Percentiles rank a stretch among this genome's conserved stretches.
These are phyloP conservation scores for Drosophila hawaiiensis DNA, from an alignment of 2,888 invertebrate genomes.

Conservation along the genomic window DNA sequence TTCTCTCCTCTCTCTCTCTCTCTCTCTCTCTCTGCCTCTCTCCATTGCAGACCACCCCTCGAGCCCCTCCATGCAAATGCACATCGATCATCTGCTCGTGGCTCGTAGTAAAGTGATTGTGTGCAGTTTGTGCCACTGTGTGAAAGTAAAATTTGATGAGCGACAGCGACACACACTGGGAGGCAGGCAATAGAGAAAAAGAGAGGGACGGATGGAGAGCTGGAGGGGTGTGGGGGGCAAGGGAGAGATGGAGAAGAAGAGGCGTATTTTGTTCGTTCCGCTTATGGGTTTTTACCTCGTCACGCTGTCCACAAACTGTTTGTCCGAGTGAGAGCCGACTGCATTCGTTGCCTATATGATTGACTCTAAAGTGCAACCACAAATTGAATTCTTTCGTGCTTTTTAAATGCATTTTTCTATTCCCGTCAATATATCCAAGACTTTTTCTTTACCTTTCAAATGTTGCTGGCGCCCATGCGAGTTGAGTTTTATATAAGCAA, in stretches of 20 bases:
- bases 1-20: constrained; percentile 16
- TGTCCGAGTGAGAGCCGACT: constrained; percentile 59
- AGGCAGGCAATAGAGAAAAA: constrained; percentile 2
- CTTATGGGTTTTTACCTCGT: constrained; percentile 41
- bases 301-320: constrained; percentile 53
- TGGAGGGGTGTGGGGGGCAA: not conserved
- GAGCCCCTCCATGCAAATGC: constrained; percentile 65
- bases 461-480: not conserved
- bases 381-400: constrained; percentile 12
- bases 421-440: not conserved
- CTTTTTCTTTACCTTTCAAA: constrained; percentile 1
- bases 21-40: constrained; percentile 4
- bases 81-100: constrained; percentile 76
- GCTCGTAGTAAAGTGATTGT: constrained; percentile 60
- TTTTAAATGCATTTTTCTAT: constrained; percentile 1
- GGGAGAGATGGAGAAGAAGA: not conserved
- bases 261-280: constrained; percentile 32
- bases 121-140: constrained; percentile 56
- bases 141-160: constrained; percentile 75
- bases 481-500: not conserved
- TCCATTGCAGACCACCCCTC: constrained; percentile 5
- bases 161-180: constrained; percentile 17
- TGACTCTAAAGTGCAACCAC: constrained; percentile 26
- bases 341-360: constrained; percentile 30
- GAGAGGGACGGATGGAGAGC: not conserved